phyloP scores from a whole-genome alignment of 2,888 invertebrate genomes.

The Micoletzkya japonica region DNA sequence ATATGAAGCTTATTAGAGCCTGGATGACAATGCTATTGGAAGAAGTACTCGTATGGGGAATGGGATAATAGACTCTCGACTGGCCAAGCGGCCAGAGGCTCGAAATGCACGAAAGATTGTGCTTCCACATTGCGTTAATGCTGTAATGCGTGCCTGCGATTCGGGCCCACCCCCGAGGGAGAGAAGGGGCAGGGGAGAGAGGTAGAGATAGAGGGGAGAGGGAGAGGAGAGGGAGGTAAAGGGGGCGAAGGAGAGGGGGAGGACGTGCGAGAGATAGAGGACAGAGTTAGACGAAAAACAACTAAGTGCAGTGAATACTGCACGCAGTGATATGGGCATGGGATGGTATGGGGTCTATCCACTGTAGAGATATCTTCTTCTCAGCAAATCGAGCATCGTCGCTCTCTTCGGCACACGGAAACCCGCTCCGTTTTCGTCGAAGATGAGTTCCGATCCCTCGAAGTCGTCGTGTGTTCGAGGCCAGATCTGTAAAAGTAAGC shows the following conservation, averaged over 20 bases:
- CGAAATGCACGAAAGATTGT: constrained; percentile 11
- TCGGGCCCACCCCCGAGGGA: constrained; percentile 22
- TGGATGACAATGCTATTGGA: too few species aligned
- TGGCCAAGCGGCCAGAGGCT: background rate
- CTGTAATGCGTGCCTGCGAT: constrained; percentile 28
- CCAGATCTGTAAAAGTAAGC: constrained; percentile 9
- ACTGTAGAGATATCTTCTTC: constrained; percentile 8
- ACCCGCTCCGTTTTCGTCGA: constrained; percentile 22
- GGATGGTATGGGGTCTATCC: background rate
- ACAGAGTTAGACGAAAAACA: background rate
- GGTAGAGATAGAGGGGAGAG: constrained; percentile 11
- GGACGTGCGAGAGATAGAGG: background rate
- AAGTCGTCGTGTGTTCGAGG: constrained; percentile 10
- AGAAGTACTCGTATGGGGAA: too few species aligned
- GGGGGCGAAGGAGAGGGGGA: constrained; percentile 15
- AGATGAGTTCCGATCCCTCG: constrained; percentile 3
- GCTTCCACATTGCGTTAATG: constrained; percentile 27
- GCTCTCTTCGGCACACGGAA: constrained; percentile 21
- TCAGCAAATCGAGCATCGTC: constrained; percentile 5
- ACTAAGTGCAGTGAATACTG: background rate
- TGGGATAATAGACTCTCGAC: too few species aligned
- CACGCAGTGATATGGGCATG: background rate
- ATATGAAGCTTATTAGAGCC: too few species aligned
- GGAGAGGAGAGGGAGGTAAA: constrained; percentile 1
- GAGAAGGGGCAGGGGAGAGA: constrained; percentile 7